Evolutionary conservation across 2,113 vertebrate genomes (phyloP).

Genomic region (Peucedramus taeniatus): DNA sequence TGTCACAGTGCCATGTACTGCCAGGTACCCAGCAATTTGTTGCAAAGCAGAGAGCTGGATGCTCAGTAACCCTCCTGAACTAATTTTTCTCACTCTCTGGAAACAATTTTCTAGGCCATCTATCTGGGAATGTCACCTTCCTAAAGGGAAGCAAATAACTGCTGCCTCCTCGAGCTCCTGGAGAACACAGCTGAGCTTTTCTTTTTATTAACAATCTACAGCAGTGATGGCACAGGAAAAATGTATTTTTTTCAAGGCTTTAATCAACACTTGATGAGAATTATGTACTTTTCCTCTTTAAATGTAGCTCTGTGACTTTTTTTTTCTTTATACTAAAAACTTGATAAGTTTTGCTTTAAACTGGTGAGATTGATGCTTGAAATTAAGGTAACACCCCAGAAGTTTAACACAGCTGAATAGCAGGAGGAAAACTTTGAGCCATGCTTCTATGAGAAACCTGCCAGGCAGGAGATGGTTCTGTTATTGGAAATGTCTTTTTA

Average conservation of each 20-base stretch:
- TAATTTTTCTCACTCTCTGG: neutral
- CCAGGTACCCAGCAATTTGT: neutral
- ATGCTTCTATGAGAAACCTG: neutral
- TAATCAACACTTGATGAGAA: neutral
- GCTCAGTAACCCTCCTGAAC: neutral
- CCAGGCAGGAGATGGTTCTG: neutral
- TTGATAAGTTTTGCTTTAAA: neutral
- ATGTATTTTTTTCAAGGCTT: neutral
- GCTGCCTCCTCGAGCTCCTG: neutral
- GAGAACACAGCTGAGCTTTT: neutral
- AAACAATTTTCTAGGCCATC: neutral
- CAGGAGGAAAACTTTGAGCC: neutral
- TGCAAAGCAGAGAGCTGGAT: neutral
- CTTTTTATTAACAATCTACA: neutral
- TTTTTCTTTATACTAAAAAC: neutral
- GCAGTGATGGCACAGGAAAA: neutral
- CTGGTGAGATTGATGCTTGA: neutral
- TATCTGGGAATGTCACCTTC: slow-evolving; percentile 9
- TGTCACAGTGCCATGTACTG: neutral
- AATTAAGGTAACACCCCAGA: neutral
- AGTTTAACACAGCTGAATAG: neutral
- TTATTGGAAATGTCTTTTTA: neutral
- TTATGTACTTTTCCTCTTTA: neutral
- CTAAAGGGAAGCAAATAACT: neutral
- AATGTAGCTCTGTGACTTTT: neutral